Conservation (phyloP, 2,113 vertebrate genomes). For the Struthio camelus region DNA sequence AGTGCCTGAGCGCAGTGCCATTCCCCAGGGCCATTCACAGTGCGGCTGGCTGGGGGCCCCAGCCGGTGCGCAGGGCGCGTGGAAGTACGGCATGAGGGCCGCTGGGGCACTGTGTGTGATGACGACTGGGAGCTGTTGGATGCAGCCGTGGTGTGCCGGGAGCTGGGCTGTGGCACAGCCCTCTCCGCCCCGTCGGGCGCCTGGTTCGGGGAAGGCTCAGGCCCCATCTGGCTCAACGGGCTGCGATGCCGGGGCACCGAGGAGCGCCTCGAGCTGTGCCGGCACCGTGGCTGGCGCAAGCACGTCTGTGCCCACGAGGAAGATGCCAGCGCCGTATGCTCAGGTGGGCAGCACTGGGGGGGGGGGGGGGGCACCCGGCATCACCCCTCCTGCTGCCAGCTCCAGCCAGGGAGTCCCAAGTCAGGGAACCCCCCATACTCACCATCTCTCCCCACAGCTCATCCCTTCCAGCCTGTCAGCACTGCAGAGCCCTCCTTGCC, state of each 20-base stretch:
- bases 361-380: too few species aligned
- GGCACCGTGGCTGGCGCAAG: constrained; percentile 59
- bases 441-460: background rate
- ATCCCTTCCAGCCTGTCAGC: background rate
- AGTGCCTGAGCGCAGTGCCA: background rate
- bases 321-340: constrained; percentile 61
- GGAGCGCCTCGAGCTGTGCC: constrained; percentile 35
- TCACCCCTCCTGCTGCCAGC: too few species aligned
- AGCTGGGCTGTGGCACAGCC: constrained; percentile 1
- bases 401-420: background rate
- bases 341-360: background rate
- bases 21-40: background rate
- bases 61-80: background rate
- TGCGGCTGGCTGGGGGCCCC: constrained; percentile 19
- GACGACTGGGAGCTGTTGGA: background rate
- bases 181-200: background rate
- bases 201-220: constrained; percentile 55
- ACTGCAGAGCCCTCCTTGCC: background rate
- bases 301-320: constrained; percentile 71
- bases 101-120: constrained; percentile 40
- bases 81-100: background rate
- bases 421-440: background rate
- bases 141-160: constrained; percentile 5
- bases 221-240: constrained; percentile 71
- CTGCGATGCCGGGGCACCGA: constrained; percentile 63